Evolutionary conservation across 2,113 vertebrate species (phyloP).

Genomic region (Aspiorhynchus laticeps): DNA sequence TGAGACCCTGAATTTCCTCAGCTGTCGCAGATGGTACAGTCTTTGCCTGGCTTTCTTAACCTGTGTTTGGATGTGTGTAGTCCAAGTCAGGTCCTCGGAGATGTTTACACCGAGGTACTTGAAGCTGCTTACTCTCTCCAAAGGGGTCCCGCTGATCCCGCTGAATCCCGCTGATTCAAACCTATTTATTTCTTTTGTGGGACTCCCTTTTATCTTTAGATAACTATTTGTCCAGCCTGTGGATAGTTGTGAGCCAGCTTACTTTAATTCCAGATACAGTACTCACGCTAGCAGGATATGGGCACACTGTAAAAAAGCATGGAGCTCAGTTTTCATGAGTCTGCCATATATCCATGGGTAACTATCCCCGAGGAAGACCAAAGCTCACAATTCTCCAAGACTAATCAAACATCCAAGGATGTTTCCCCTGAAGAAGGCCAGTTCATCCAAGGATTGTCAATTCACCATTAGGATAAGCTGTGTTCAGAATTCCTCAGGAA

Average conservation of each 20-base stretch:
- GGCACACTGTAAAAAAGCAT: neutral
- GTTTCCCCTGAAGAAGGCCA: constrained; percentile 27
- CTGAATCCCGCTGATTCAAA: too few relatives aligned
- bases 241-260: neutral
- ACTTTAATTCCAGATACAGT: neutral
- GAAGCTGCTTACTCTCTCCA: too few relatives aligned
- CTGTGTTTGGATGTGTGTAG: too few relatives aligned
- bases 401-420: constrained; percentile 40
- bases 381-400: constrained; percentile 25
- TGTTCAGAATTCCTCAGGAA: constrained; percentile 7
- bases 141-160: too few relatives aligned
- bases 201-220: neutral
- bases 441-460: constrained; percentile 37
- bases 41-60: too few relatives aligned
- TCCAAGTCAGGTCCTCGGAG: too few relatives aligned
- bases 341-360: constrained; percentile 21
- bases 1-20: too few relatives aligned
- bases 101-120: too few relatives aligned
- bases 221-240: neutral
- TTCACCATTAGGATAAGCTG: constrained; percentile 38
- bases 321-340: constrained; percentile 7
- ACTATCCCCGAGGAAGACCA: constrained; percentile 14
- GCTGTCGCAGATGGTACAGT: too few relatives aligned
- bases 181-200: neutral
- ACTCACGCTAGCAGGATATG: neutral